Evolutionary conservation across 2,888 invertebrate species (phyloP).

Genomic region (Agrochola circellaris): DNA sequence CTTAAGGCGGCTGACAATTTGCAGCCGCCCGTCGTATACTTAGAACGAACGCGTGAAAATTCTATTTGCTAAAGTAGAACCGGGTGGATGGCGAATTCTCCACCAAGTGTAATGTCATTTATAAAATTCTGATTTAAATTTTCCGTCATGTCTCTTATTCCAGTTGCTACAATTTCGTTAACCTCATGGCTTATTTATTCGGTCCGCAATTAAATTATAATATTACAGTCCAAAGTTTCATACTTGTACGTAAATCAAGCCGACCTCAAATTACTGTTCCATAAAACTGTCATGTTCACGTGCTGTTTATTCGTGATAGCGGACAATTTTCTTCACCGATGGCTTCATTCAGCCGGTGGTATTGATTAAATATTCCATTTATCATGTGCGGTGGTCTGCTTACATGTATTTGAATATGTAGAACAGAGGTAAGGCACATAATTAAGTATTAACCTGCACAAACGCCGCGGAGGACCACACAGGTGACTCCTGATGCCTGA

Average conservation of each 20-base stretch:
- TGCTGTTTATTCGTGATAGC: slow-evolving; percentile 54
- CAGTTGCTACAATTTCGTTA: slow-evolving; percentile 27
- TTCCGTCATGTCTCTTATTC: slow-evolving; percentile 2
- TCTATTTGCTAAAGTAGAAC: slow-evolving; percentile 76
- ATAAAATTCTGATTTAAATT: slow-evolving; percentile 38
- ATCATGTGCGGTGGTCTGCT: slow-evolving; percentile 17
- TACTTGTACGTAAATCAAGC: slow-evolving; percentile 53
- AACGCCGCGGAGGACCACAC: slow-evolving; percentile 83
- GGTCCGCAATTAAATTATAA: slow-evolving; percentile 44
- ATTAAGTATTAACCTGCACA: slow-evolving; percentile 74
- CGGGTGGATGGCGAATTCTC: slow-evolving; percentile 46
- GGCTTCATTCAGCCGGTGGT: slow-evolving; percentile 45
- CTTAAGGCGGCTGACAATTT: slow-evolving; percentile 75
- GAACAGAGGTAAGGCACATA: slow-evolving; percentile 64
- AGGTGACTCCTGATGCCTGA: slow-evolving; percentile 78
- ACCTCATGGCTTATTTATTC: slow-evolving; percentile 44
- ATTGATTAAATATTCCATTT: slow-evolving; percentile 50
- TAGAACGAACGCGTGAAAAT: slow-evolving; percentile 73
- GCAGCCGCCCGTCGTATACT: slow-evolving; percentile 69
- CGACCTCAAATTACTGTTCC: slow-evolving; percentile 48
- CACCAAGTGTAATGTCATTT: slow-evolving; percentile 32
- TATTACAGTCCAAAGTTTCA: slow-evolving; percentile 41
- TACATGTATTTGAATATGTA: slow-evolving; percentile 43
- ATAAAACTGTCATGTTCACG: slow-evolving; percentile 56
- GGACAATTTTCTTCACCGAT: slow-evolving; percentile 52